Conservation (phyloP, 2,888 invertebrate genomes). For the Meiosimyza platycephala region DNA sequence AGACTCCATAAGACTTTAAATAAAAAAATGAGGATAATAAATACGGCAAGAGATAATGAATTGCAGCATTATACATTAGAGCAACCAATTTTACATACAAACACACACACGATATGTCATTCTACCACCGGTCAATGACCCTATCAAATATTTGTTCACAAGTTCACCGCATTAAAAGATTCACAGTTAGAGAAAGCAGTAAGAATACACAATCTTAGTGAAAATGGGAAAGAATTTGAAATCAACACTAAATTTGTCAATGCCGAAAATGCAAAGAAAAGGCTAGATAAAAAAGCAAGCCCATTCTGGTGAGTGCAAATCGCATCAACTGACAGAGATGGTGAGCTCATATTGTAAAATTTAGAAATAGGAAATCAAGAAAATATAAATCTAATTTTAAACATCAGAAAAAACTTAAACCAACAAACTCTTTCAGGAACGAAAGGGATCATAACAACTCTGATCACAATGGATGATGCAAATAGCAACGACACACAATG, state of each 20-base stretch:
- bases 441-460: background rate
- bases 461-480: too few relatives aligned
- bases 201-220: conserved; percentile 35
- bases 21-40: conserved; percentile 38
- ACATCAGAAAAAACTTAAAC: conserved; percentile 8
- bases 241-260: conserved; percentile 33
- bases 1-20: conserved; percentile 39
- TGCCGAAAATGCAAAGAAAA: conserved; percentile 38
- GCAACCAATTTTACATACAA: conserved; percentile 17
- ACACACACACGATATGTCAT: conserved; percentile 30
- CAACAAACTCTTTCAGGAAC: too few relatives aligned
- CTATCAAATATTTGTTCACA: conserved; percentile 30
- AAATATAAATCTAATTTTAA: conserved; percentile 39
- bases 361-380: conserved; percentile 35
- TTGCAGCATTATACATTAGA: too few relatives aligned
- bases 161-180: conserved; percentile 1
- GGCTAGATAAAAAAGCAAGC: too few relatives aligned
- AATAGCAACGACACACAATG: too few relatives aligned
- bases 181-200: conserved; percentile 25
- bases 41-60: conserved; percentile 29
- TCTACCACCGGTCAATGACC: conserved; percentile 26
- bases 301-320: conserved; percentile 32
- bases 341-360: conserved; percentile 39
- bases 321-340: conserved; percentile 27
- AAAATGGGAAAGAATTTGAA: conserved; percentile 20